These are phyloP conservation scores for Chrysolina americana DNA, from an alignment of 2,888 invertebrate species.

Conservation along the genomic window DNA sequence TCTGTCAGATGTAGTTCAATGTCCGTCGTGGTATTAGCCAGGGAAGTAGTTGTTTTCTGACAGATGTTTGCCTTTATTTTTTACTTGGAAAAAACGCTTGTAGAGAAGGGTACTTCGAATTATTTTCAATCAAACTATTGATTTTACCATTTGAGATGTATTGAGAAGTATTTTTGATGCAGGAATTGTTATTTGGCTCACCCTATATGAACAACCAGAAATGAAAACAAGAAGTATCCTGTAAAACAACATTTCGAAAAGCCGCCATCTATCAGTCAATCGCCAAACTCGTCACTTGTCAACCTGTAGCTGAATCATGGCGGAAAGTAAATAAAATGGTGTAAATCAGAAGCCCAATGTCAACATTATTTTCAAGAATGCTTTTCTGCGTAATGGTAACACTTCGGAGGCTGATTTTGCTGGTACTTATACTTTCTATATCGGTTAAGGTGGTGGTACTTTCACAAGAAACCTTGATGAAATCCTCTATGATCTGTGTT, in stretches of 20 bases:
- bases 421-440: neutral
- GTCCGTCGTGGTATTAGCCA: no score
- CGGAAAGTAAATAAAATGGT: constrained; percentile 14
- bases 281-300: neutral
- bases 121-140: no score
- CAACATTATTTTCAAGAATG: constrained; percentile 5
- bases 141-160: no score
- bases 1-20: no score
- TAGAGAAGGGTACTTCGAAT: no score
- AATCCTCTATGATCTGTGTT: neutral
- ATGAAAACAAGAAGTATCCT: no score
- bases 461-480: neutral
- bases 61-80: no score
- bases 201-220: neutral
- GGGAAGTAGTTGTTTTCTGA: no score
- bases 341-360: constrained; percentile 12
- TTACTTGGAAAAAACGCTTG: no score
- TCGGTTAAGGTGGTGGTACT: neutral
- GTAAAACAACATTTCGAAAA: no score
- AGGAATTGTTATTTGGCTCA: no score
- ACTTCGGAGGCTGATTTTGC: constrained; percentile 13
- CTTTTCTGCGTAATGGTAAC: constrained; percentile 18
- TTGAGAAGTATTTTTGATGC: no score
- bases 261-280: neutral
- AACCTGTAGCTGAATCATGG: constrained; percentile 21